Evolutionary conservation across 2,888 invertebrate species (phyloP).

Genomic region (Pycnomerus fuliginosus): DNA sequence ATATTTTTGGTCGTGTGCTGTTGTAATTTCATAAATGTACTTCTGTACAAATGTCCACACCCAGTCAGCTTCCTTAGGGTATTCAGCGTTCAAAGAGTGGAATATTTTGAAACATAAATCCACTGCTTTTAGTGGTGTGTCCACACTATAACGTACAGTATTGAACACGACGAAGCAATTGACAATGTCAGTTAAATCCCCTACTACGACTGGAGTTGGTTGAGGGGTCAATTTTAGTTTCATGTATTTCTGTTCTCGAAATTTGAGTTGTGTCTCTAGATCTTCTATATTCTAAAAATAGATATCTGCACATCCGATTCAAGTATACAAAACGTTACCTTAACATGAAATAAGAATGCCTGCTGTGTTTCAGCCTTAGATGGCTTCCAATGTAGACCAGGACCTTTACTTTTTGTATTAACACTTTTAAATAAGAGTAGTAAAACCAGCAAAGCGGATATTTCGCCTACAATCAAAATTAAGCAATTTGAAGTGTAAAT

Average conservation of each 20-base stretch:
- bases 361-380: neutral
- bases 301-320: neutral
- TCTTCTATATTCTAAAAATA: neutral
- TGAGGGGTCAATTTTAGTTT: neutral
- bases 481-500: too few relatives aligned
- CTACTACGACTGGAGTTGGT: neutral
- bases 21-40: neutral
- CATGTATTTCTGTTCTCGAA: neutral
- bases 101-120: conserved; percentile 10
- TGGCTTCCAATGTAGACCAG: neutral
- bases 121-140: conserved; percentile 7
- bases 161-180: neutral
- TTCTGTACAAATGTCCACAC: conserved; percentile 4
- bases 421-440: too few relatives aligned
- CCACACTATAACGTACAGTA: neutral
- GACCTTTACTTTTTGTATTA: too few relatives aligned
- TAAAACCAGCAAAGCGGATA: too few relatives aligned
- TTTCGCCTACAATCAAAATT: too few relatives aligned
- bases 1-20: neutral
- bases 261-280: neutral
- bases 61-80: conserved; percentile 5
- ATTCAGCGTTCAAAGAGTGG: conserved; percentile 7
- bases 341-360: neutral
- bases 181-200: neutral
- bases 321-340: neutral